Conservation (phyloP, 1,140 invertebrate genomes). For the Atta texana region DNA sequence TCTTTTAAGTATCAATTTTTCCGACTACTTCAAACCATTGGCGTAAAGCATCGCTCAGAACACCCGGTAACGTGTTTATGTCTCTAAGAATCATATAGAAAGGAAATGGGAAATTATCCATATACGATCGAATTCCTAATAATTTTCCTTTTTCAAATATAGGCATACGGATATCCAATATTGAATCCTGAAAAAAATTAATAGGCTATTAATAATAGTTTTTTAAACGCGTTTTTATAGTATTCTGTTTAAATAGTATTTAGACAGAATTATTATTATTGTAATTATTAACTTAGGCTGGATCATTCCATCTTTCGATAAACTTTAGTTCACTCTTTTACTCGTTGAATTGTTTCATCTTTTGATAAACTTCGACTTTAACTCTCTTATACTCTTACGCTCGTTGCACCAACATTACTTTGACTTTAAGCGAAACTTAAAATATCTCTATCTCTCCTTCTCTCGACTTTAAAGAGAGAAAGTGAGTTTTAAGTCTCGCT, state of each 20-base stretch:
- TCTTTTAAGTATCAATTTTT: slow-evolving; percentile 85
- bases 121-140: slow-evolving; percentile 91
- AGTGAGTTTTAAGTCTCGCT: too few species aligned
- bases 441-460: too few species aligned
- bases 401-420: too few species aligned
- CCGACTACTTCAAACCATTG: slow-evolving; percentile 99
- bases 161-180: slow-evolving; percentile 95
- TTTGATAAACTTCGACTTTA: too few species aligned
- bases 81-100: slow-evolving; percentile 98
- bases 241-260: not conserved
- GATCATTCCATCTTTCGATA: too few species aligned
- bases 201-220: slow-evolving; percentile 13
- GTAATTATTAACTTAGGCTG: not conserved
- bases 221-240: not conserved
- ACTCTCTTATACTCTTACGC: too few species aligned
- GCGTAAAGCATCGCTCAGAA: slow-evolving; percentile 97
- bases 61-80: slow-evolving; percentile 93
- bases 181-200: slow-evolving; percentile 91
- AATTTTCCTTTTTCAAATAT: slow-evolving; percentile 90
- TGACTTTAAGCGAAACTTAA: too few species aligned
- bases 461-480: too few species aligned
- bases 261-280: not conserved
- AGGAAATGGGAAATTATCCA: slow-evolving; percentile 99
- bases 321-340: too few species aligned
- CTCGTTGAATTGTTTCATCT: too few species aligned